Percentiles rank a stretch among this genome's conserved stretches.
Evolutionary conservation across 2,113 vertebrate species (phyloP).

Genomic region (Zosterops pallidus): DNA sequence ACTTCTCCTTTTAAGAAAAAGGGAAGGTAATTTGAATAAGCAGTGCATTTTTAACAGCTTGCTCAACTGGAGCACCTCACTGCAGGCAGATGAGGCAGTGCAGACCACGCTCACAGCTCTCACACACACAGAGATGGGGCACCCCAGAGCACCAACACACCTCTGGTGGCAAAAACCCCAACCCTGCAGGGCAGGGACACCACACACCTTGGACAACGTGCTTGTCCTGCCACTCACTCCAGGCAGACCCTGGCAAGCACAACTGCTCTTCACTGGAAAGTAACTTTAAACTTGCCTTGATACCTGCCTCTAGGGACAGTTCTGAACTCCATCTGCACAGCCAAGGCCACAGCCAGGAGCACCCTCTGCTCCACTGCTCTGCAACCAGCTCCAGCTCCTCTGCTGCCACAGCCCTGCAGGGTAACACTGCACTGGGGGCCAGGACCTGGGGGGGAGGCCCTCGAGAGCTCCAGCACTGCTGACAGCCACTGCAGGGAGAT

Average conservation of each 20-base stretch:
- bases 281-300: neutral
- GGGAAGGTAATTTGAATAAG: neutral
- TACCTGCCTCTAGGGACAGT: rapidly evolving
- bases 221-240: neutral
- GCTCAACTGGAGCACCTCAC: too few species aligned
- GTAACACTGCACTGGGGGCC: rapidly evolving
- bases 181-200: too few species aligned
- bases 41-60: neutral
- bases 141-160: neutral
- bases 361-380: neutral
- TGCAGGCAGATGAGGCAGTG: rapidly evolving
- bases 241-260: neutral
- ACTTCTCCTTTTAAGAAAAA: neutral
- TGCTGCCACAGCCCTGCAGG: rapidly evolving
- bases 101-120: neutral
- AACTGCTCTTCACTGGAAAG: neutral
- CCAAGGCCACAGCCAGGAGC: neutral
- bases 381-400: neutral
- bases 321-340: neutral
- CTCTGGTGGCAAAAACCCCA: rapidly evolving
- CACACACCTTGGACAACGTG: rapidly evolving
- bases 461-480: rapidly evolving
- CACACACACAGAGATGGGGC: neutral
- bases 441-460: neutral
- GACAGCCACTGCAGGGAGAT: neutral